Evolutionary conservation across 2,797 vertebrate species (phyloP), one percentile per base, ranked within the genome.

Genomic region (Lophotriccus pileatus): DNA sequence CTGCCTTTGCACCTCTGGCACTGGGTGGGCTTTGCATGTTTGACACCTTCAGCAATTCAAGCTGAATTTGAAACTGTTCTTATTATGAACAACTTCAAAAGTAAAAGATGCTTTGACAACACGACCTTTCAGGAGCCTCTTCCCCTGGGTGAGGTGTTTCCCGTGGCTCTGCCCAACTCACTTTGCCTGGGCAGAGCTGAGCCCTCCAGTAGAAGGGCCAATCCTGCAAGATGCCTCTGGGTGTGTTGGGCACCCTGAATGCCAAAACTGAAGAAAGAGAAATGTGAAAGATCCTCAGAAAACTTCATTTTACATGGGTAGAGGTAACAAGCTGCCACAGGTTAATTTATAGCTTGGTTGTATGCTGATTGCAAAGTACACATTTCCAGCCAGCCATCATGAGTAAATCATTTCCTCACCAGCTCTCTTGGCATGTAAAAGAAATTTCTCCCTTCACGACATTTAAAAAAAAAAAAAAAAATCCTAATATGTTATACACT

Each of bases 341-440:
- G 85, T 88, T 90, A 94, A 95, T 95, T 94, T 93, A 95, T 73
- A 94, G 85, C 94, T 96, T 56, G 41, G 84, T 63, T 73, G 59
- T 88, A 70, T 52, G 80, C 89, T 76, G 87, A 90, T 88, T 95
- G 87, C 90, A 93, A 92, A 89, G 87, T 66, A 96, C 63, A 94
- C 72, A 81, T 94, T 96, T 94, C 83, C 86, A 95, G 77, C 55
- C 77, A 94, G 91, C 77, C 47, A 58, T 82, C 79, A 59, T 12
- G 88, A 95, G 73, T 94, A 96, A 95, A 95, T 94, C 94, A 94
- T 83, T 95, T 94, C 83, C 89, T 79, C 73, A 82, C 55, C 7
- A 15, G 36, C 79, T 94, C 85, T 94, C 85, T 77, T 87, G 95
- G 79, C 94, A 88, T 73, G 41, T 44, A 87, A 90, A 93, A 93